Evolutionary conservation across 2,113 vertebrate species (phyloP).

Genomic region (Menidia beryllina): DNA sequence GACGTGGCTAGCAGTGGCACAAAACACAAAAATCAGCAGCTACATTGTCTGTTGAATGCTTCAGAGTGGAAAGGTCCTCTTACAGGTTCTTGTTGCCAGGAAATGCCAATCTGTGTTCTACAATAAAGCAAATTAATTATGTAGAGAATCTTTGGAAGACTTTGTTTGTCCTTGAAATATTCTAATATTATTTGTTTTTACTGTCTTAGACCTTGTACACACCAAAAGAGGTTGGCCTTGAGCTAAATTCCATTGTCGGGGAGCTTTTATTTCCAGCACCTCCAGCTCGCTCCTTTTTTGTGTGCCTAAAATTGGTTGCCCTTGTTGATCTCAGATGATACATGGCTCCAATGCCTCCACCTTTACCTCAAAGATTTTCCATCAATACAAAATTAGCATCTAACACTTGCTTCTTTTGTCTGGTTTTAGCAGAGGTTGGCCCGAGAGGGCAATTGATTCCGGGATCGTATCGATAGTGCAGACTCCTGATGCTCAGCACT

Average conservation of each 20-base stretch:
- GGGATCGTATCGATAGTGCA: constrained; percentile 53
- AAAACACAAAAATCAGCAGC: no score
- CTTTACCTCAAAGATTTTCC: background rate
- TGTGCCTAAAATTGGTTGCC: constrained; percentile 50
- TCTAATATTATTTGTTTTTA: background rate
- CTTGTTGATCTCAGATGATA: constrained; percentile 38
- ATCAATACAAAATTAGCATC: constrained; percentile 63
- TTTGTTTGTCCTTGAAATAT: no score
- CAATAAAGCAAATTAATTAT: constrained; percentile 47
- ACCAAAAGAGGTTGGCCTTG: constrained; percentile 2
- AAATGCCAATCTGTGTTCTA: no score
- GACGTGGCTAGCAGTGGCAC: no score
- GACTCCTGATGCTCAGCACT: constrained; percentile 58
- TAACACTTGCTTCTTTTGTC: constrained; percentile 58
- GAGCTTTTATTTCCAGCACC: constrained; percentile 21
- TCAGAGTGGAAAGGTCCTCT: no score
- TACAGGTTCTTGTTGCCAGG: no score
- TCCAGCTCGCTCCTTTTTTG: constrained; percentile 26
- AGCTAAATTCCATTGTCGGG: constrained; percentile 45
- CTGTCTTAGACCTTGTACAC: background rate
- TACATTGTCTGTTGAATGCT: no score
- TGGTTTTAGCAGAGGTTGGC: constrained; percentile 56
- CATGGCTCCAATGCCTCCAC: background rate
- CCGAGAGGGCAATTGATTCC: constrained; percentile 55
- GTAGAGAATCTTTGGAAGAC: constrained; percentile 23